phyloP scores from a whole-genome alignment of 2,113 vertebrate genomes.

The Muntiacus muntjak region DNA sequence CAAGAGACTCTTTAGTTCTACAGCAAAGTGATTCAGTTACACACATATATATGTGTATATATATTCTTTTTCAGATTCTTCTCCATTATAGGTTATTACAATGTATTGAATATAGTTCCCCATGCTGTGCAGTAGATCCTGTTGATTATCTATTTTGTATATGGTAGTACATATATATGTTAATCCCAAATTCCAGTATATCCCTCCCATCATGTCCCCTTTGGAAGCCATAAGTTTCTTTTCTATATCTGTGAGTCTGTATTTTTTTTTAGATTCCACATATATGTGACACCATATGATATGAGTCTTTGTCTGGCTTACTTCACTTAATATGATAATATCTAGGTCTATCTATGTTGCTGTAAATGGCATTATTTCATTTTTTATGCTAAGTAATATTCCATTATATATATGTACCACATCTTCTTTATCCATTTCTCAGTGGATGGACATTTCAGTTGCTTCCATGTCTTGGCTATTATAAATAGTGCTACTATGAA shows the following conservation, averaged over 20 bases:
- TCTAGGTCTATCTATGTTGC: not conserved
- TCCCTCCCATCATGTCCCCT: not conserved
- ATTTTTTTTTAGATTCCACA: not conserved
- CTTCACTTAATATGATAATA: not conserved
- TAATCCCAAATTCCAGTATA: not conserved
- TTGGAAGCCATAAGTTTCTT: not conserved
- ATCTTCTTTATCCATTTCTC: not conserved
- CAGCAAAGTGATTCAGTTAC: not conserved
- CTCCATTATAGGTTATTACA: not conserved
- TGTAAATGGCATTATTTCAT: not conserved
- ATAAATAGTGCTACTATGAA: not conserved
- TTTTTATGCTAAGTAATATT: not conserved
- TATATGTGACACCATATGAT: not conserved
- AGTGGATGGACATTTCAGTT: not conserved
- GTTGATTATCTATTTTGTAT: not conserved
- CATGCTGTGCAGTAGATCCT: not conserved
- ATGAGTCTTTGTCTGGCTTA: not conserved
- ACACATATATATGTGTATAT: no score
- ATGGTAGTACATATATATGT: not conserved
- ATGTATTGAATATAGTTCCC: not conserved
- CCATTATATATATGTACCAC: not conserved
- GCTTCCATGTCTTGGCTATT: not conserved
- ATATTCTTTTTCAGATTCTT: not conserved
- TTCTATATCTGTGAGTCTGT: not conserved
- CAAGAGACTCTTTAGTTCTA: not conserved